Base-by-base conservation (phyloP, 2,113 vertebrate species). In the Chrysemys picta region DNA sequence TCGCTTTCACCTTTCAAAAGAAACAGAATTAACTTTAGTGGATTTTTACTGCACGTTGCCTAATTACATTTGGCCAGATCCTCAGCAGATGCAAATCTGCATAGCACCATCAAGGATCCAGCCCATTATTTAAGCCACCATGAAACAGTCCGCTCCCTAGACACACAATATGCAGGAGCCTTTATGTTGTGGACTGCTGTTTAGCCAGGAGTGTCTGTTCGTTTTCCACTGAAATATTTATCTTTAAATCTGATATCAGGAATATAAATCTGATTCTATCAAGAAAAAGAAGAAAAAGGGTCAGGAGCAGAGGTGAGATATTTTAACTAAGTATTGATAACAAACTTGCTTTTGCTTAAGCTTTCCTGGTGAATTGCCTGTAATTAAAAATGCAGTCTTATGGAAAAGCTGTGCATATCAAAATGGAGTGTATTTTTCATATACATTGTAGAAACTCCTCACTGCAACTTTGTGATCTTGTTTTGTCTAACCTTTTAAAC, bases 251-350 rank as follows among this genome's bases (percentile, higher is more conserved):
- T 96, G 57, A 95, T 96, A 91, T 35, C 94, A 98, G 98, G 97
- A 96, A 86, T 95, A 82, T n/a, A 94, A 96, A 78, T 91, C 89
- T 82, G 95, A 99, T 97, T 96, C 98, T 69, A 87, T 98, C 17
- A 99, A 98, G 93, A 99, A 98, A 93, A 99, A 98, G 91, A 98
- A 95, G 95, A 99, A 98, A 92, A 98, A 94, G 81, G 97, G 96
- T 10, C 98, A 97, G 72, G 98, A 98, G 89, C 98, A 97, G 56
- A 98, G 98, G 99, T 99, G 93, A 95, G 99, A 29, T 1, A 2
- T 17, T 95, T 89, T 89, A 89, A 80, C 3, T 89, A 38, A 91
- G 52, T 62, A 59, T 10, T 14, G 57, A 45, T 76, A 84, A 65
- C 56, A 31, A 86, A 80, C 10, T 78, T 76, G 80, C 35, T 91